These are phyloP conservation scores for Herminia tarsipennalis DNA, from an alignment of 2,888 invertebrate species.

Conservation along the genomic window DNA sequence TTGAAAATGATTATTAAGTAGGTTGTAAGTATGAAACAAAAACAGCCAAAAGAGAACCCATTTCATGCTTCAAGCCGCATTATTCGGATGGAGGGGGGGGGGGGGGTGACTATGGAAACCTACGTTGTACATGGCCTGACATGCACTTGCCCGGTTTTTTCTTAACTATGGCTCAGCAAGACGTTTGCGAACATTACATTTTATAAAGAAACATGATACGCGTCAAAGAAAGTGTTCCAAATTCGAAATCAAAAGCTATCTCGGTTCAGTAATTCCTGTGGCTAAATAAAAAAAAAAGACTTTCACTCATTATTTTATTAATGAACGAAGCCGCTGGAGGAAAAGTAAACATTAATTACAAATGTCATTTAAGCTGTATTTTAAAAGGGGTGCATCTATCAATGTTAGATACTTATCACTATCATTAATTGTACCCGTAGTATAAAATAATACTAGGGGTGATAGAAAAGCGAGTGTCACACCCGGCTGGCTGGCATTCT, in stretches of 20 bases:
- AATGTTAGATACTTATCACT: slow-evolving; percentile 22
- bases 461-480: slow-evolving; percentile 47
- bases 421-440: slow-evolving; percentile 31
- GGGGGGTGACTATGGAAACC: no score
- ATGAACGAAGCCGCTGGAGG: slow-evolving; percentile 8
- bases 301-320: slow-evolving; percentile 29
- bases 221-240: slow-evolving; percentile 8
- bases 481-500: slow-evolving; percentile 39
- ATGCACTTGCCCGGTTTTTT: no score
- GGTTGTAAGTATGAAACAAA: no score
- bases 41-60: no score
- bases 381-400: slow-evolving; percentile 27
- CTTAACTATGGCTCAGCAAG: no score
- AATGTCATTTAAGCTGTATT: slow-evolving; percentile 22
- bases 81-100: no score
- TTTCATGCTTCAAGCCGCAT: no score
- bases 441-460: slow-evolving; percentile 10
- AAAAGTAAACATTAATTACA: slow-evolving; percentile 31
- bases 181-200: no score
- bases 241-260: slow-evolving; percentile 7
- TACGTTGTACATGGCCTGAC: no score
- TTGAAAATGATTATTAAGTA: no score
- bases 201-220: neutral
- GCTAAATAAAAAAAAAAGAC: slow-evolving; percentile 16
- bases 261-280: slow-evolving; percentile 25